Base-by-base conservation (phyloP, 2,888 invertebrate species). In the Quadriops clusia region DNA sequence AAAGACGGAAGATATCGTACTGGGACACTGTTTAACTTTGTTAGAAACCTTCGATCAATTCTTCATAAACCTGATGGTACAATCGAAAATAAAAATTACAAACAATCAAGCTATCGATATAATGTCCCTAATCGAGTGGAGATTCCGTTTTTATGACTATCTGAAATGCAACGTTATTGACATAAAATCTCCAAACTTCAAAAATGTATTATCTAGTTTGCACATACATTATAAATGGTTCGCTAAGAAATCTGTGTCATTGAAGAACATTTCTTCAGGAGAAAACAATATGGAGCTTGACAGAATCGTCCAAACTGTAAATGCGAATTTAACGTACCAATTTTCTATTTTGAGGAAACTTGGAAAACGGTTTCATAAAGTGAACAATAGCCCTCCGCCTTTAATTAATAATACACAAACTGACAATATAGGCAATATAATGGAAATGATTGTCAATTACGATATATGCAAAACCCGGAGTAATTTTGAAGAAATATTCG, bases 221-320 rank as follows among this genome's bases (percentile, higher is more conserved):
- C 64, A 71, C 40, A 63, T 81, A 7, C 81, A 84, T 50, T 78
- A 73, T 45, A 78, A 74, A 54, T 85, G 84, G 84, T 52, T 84
- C 13, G 47, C 77, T 2, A 49, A 51, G 16, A 51, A 44, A 21
- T 24, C 61, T 3, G 20, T 25, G 2, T 13, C 38, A 17, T 12
- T 42, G 4, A 39, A 51, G 6, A 39, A 46, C 10, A 25, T 38
- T 5, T 22, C 28, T 28, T 14, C 12, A 5, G n/a, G 28, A 7
- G 11, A 18, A 16, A 16, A 29, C 23, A 25, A 29, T 12, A 16
- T 33, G 24, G 23, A 23, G 5, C 34, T 58, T 10, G 13, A 32
- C 8, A 23, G 26, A 5, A 35, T 53, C n/a, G 33, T 56, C 3
- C 17, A 32, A 2, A 33, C 30, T 6, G 53, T 59, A n/a, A 53